These are phyloP conservation scores for Hafferia zeledoni DNA, from an alignment of 2,797 vertebrate genomes.

Conservation along the genomic window DNA sequence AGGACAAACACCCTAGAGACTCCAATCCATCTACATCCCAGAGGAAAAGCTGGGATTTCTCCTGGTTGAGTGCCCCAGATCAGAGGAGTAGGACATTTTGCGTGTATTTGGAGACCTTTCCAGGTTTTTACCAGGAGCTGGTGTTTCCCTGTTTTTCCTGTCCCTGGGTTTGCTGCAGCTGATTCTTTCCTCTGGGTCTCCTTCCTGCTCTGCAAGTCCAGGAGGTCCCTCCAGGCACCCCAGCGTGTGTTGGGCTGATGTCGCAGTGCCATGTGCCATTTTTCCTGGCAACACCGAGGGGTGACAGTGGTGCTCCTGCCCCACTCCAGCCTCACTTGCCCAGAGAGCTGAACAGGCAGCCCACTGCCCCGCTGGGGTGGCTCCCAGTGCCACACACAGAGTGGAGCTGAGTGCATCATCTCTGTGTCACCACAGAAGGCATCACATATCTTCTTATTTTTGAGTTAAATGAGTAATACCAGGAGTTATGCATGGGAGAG, in stretches of 20 bases:
- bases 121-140: not conserved
- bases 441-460: not conserved
- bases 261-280: not conserved
- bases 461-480: not conserved
- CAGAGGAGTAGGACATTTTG: not conserved
- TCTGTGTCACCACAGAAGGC: not conserved
- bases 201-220: not conserved
- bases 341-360: not conserved
- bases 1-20: not conserved
- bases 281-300: rapidly evolving
- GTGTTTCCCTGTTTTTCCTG: not conserved
- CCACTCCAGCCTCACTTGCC: not conserved
- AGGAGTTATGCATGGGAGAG: not conserved
- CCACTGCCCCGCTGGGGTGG: not conserved
- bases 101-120: not conserved
- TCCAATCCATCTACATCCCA: not conserved
- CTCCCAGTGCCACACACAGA: rapidly evolving
- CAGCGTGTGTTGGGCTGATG: rapidly evolving
- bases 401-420: not conserved
- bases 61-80: not conserved
- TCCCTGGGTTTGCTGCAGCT: not conserved
- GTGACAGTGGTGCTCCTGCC: not conserved
- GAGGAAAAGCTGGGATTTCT: not conserved
- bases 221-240: not conserved
- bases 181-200: not conserved